Base-by-base conservation (phyloP, 2,113 vertebrate genomes). In the Melierax canorus region DNA sequence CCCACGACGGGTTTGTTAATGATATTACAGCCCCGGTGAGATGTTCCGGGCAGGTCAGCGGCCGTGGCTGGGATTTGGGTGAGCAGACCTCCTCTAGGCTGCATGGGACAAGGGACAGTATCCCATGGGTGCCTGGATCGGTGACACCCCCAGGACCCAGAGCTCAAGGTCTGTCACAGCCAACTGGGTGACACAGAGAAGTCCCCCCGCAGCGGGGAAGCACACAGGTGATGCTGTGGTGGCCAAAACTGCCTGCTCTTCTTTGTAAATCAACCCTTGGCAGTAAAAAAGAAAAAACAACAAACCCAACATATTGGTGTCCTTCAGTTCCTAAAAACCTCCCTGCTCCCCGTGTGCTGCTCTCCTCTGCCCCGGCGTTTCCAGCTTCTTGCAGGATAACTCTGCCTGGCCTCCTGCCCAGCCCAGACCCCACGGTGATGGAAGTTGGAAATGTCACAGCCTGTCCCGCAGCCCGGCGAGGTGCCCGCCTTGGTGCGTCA, bases 1-100 rank as follows among this genome's bases (percentile, higher is more conserved):
- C 10, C 12, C 16, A 0, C 0, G 6, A 6, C 0, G 19, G 26
- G 9, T 8, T 39, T 17, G 2, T 45, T 41, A 24, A 7, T 3
- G 24, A 2, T 8, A 7, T 6, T 1, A 17, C 32, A 16, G 11
- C 48, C 20, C 34, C 7, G 0, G 9, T 0, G 12, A 19, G 50
- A 6, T 5, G 64, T 30, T 32, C n/a, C 0, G 8, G 39, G 45
- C 59, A 43, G 34, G 32, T 26, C 15, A 10, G 64, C 1, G 7
- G 23, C 34, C 5, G 0, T 16, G 27, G 38, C 9, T 39, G 59
- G 39, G 32, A 12, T 11, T 8, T 36, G 48, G 58, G 26, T 11
- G 14, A 2, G 21, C 34, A 7, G 21, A 10, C 2, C 2, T 8
- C 9, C 34, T 45, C 21, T 1, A 46, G 3, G 36, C 50, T 20